Evolutionary conservation across 2,888 invertebrate genomes (phyloP), one percentile per base, ranked within the genome.

Genomic region (Tubiluchus corallicola): DNA sequence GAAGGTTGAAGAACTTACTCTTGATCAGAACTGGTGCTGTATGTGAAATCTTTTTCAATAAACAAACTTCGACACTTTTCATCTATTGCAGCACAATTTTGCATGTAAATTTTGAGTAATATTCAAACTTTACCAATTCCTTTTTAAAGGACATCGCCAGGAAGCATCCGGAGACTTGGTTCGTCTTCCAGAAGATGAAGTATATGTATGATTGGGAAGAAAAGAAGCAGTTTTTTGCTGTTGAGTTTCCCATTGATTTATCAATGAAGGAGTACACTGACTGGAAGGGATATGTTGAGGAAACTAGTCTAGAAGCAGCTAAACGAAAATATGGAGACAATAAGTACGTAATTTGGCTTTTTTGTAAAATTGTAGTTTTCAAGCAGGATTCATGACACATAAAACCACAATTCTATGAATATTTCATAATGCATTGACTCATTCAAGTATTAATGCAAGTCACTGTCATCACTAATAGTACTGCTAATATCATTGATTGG

Each of bases 151-250:
- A 41, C 18, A 17, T 51, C 47, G 43, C 55, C 37, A 54, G 57
- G 20, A 54, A 53, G 2, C 49, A 53, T n/a, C 50, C 51, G 2
- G 55, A 56, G 38, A 67, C 79, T 20, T 98, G 85, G 82, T 87
- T 98, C 60, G 74, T 79, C 53, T 98, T 98, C 64, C 98, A 98
- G 77, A 94, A 98, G 65, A 85, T 87, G 3, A 90, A 92, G 64
- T 98, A 96, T 66, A 68, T 82, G 37, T 96, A 84, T 76, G 77
- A 85, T 58, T 52, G 52, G 4, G 73, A 77, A 52, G 75, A 83
- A 9, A 80, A 78, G 51, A 80, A 82, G 53, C 67, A 66, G 40
- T 98, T 98, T 61, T 68, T 73, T 45, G 79, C 82, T 0, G 68
- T 94, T 19, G 74, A 78, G 50, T 94, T 92, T 65, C 96, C 96